Evolutionary conservation across 2,888 invertebrate genomes (phyloP).

Genomic region (Selenia dentaria): DNA sequence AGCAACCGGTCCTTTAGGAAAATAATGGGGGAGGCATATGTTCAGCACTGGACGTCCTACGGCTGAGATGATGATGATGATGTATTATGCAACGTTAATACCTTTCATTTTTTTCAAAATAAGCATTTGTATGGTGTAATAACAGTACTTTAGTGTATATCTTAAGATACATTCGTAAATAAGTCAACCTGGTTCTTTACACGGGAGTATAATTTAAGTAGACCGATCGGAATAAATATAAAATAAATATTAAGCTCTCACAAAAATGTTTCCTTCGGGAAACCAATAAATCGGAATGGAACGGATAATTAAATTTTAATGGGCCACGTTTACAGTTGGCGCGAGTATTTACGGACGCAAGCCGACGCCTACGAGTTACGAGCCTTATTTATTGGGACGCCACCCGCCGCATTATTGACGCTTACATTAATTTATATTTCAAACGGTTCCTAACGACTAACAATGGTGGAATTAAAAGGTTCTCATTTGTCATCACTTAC

Average conservation of each 20-base stretch:
- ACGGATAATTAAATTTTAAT: slow-evolving; percentile 70
- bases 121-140: no score
- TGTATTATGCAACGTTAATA: no score
- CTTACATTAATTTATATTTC: slow-evolving; percentile 32
- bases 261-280: slow-evolving; percentile 49
- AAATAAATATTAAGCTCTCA: slow-evolving; percentile 18
- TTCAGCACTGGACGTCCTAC: no score
- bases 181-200: background rate
- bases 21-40: no score
- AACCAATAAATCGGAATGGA: slow-evolving; percentile 68
- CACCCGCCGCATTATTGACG: slow-evolving; percentile 28
- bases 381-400: slow-evolving; percentile 55
- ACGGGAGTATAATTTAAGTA: slow-evolving; percentile 7
- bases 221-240: slow-evolving; percentile 12
- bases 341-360: slow-evolving; percentile 58
- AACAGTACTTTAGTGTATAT: no score
- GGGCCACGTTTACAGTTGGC: slow-evolving; percentile 54
- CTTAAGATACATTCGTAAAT: slow-evolving; percentile 1
- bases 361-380: slow-evolving; percentile 53
- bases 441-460: slow-evolving; percentile 16
- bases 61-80: no score
- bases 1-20: no score
- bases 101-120: no score
- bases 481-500: slow-evolving; percentile 33
- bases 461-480: slow-evolving; percentile 26